phyloP scores from a whole-genome alignment of 1,140 invertebrate species.

The Aphelinus certus region DNA sequence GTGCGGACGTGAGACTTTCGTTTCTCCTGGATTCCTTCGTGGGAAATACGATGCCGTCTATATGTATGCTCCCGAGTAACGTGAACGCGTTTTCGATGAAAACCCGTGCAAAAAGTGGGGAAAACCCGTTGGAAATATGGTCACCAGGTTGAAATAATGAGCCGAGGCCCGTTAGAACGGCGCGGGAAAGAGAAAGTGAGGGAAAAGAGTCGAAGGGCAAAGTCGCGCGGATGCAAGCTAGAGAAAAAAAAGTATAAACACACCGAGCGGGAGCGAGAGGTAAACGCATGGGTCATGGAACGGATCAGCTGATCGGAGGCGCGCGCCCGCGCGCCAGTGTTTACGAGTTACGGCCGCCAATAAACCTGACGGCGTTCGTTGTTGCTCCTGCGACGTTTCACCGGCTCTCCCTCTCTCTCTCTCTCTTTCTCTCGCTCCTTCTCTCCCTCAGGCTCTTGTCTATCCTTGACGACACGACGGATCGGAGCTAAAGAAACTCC shows the following conservation, averaged over 20 bases:
- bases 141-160: too few species aligned
- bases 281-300: conserved; percentile 60
- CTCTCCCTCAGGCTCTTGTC: not conserved
- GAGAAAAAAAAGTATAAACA: not conserved
- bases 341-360: conserved; percentile 67
- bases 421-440: not conserved
- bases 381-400: conserved; percentile 62
- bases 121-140: too few species aligned
- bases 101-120: too few species aligned
- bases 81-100: too few species aligned
- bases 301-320: conserved; percentile 67
- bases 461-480: too few species aligned
- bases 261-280: conserved; percentile 31
- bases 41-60: too few species aligned
- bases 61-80: not conserved
- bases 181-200: conserved; percentile 26
- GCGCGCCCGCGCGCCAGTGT: conserved; percentile 63
- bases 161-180: too few species aligned
- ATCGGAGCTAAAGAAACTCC: too few species aligned
- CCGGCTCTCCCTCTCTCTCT: conserved; percentile 43
- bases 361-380: conserved; percentile 63
- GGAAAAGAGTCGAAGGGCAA: conserved; percentile 42
- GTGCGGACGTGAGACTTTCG: too few species aligned
- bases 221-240: conserved; percentile 50
- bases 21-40: too few species aligned